Base-by-base conservation (phyloP, 1,140 invertebrate species). In the Scaptomyza graminum region DNA sequence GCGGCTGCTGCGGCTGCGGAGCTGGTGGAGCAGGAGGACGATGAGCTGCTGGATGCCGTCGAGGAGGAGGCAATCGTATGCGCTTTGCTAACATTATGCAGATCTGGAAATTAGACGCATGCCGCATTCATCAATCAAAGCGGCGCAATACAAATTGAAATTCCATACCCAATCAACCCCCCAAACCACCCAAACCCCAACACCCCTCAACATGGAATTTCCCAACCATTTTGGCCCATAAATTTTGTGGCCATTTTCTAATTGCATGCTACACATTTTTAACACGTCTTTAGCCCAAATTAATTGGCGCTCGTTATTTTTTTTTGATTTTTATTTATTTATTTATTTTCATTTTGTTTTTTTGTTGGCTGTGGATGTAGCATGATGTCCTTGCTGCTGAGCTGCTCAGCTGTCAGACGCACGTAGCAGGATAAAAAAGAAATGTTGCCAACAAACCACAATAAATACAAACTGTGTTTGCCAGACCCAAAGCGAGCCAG, bases 401-500 rank as follows among this genome's bases (percentile, higher is more conserved):
- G 15, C 31, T 59, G 28, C 64, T 67, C 68, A 74, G 57, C 70
- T 85, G 81, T 85, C 81, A 85, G 62, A 74, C 56, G 76, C 81
- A 85, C 70, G 76, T 60, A 64, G 13, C 47, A 25, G 25, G 22
- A 47, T 47, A 59, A 66, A 68, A 73, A 54, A 67, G 60, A 73
- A 52, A 16, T 25, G 28, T 39, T 55, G 25, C 56, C 46, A 76
- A 76, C 73, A 81, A 70, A 78, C 79, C 79, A 82, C 82, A 85
- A 75, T 85, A 84, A 84, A 84, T 84, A 84, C 80, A 84, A 84
- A 84, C 81, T 78, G 31, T 34, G 74, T 79, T 75, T 80, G 69
- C 63, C 46, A 34, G 22, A 22, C 46, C 11, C 31, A 34, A 7
- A 34, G 31, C 28, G 28, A 31, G 28, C 28, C n/a, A 28, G 31